Base-by-base conservation (phyloP, 2,113 vertebrate species). In the Odontophorus gujanensis region DNA sequence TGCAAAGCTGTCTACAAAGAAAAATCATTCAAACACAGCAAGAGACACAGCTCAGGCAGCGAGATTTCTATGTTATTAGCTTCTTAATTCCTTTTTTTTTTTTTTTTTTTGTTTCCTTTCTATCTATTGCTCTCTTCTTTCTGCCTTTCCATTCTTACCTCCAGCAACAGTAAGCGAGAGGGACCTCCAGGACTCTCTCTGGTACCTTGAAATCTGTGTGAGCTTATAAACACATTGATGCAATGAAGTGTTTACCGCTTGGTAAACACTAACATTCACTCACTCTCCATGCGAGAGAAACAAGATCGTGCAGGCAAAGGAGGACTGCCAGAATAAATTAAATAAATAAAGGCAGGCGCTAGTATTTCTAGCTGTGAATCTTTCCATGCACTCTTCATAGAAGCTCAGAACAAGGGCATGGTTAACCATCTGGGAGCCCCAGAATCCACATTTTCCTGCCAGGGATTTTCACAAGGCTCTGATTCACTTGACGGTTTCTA, bases 21-120 rank as follows among this genome's bases (percentile, higher is more conserved):
- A 95, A 97, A 97, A 97, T 97, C 97, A 97, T 96, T 98, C 96
- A 89, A 94, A 97, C 93, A 19, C 97, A 96, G 95, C 96, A 85
- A 95, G 92, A 97, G 94, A 94, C 82, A 61, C 68, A 94, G 94
- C 87, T 91, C 32, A 36, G 87, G 94, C 93, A 96, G 89, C 15
- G 18, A 90, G 73, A 57, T 74, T 88, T 90, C 89, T 47, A 71
- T 40, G 25, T 95, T 97, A 96, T 93, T 97, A 96, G 78, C 91
- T 92, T 88, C 87, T 95, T 94, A 95, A 95, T 92, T 94, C 9
- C 94, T 67, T 84, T 24, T 69, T 58, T 18, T 7, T 32, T 34
- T 26, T 16, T 40, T 16, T 26, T 24, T 28, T 18, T 45, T 80
- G 48, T 7, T 1, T 71, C 58, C 36, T 87, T n/a, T 45, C n/a